These are phyloP conservation scores for Nysson spinosus DNA, from an alignment of 2,888 invertebrate genomes.

Conservation along the genomic window DNA sequence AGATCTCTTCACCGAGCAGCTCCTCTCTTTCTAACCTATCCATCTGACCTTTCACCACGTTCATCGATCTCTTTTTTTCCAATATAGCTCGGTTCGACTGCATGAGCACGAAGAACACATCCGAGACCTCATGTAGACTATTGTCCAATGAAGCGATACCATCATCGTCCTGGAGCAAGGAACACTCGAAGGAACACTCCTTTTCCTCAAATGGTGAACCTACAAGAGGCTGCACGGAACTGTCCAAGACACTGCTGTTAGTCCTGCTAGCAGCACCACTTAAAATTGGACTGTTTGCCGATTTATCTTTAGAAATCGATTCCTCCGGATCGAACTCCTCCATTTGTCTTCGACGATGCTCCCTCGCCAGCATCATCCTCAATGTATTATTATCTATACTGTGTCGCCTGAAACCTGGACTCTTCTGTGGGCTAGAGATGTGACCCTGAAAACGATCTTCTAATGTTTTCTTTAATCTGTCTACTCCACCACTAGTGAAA, in stretches of 20 bases:
- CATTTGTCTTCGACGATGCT: background rate
- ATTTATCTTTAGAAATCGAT: background rate
- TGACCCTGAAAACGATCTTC: background rate
- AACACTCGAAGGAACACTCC: background rate
- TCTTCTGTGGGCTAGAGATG: background rate
- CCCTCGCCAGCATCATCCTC: background rate
- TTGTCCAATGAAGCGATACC: conserved; percentile 38
- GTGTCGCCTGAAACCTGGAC: background rate
- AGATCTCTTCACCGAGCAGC: background rate
- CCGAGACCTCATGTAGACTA: conserved; percentile 56
- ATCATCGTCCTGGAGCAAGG: background rate
- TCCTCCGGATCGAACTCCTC: background rate
- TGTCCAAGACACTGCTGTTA: background rate
- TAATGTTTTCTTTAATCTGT: background rate
- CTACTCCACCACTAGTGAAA: background rate
- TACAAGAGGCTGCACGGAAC: rapidly evolving
- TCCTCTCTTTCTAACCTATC: background rate
- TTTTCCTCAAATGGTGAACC: background rate
- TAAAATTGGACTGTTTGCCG: background rate
- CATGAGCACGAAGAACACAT: conserved; percentile 46
- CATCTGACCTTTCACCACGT: background rate
- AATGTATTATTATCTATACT: background rate
- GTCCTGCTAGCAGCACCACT: background rate
- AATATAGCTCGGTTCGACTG: conserved; percentile 29
- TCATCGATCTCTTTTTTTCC: background rate